These are phyloP conservation scores for Euproctis similis DNA, from an alignment of 2,888 invertebrate genomes.

Conservation along the genomic window DNA sequence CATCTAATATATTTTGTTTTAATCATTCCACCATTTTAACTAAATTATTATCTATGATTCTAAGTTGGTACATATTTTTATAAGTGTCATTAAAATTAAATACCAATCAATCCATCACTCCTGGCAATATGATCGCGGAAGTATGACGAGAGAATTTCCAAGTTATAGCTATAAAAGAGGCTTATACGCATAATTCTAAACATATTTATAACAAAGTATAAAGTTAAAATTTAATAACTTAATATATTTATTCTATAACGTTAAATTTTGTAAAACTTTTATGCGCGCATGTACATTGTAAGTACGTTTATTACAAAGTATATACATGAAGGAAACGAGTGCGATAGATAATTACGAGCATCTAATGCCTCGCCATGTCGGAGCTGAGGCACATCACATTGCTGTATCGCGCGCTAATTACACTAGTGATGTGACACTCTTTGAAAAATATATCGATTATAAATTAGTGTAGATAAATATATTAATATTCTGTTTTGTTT, in stretches of 20 bases:
- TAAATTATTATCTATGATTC: too few relatives aligned
- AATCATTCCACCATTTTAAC: too few relatives aligned
- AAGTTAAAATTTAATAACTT: neutral
- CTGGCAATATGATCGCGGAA: too few relatives aligned
- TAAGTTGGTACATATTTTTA: too few relatives aligned
- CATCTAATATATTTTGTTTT: too few relatives aligned
- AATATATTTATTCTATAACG: too few relatives aligned
- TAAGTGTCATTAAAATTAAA: too few relatives aligned
- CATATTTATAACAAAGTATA: neutral
- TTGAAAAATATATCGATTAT: neutral
- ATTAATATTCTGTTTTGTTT: too few relatives aligned
- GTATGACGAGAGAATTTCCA: too few relatives aligned
- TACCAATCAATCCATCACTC: too few relatives aligned
- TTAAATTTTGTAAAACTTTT: conserved; percentile 9
- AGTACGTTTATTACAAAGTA: conserved; percentile 30
- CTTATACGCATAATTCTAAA: too few relatives aligned
- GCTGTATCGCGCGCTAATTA: conserved; percentile 20
- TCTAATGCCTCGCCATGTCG: conserved; percentile 13
- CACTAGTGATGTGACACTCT: conserved; percentile 11
- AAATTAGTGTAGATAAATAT: neutral
- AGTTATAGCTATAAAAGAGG: too few relatives aligned
- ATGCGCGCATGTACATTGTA: conserved; percentile 18
- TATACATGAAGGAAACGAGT: conserved; percentile 39
- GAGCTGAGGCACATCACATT: conserved; percentile 15
- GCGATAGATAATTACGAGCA: conserved; percentile 24